Conservation (phyloP, 2,888 invertebrate genomes). For the Synergus laeviventris region DNA sequence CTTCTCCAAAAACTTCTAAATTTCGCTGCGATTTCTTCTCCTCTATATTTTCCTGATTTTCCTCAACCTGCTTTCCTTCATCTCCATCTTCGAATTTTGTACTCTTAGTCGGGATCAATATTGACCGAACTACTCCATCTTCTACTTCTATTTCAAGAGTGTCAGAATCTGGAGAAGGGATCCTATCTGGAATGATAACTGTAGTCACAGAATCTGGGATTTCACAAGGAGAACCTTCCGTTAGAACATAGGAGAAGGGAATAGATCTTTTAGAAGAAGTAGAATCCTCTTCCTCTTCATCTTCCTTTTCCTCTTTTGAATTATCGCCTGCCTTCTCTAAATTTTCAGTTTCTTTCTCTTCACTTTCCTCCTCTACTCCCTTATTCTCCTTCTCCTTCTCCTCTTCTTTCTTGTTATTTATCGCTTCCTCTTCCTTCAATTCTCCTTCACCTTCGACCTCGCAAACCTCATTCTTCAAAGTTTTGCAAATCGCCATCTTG, state of each 20-base stretch:
- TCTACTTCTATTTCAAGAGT: constrained; percentile 52
- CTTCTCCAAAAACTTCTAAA: constrained; percentile 60
- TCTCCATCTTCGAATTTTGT: neutral
- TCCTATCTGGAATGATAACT: constrained; percentile 68
- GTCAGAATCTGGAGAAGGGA: constrained; percentile 47
- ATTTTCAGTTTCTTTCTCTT: neutral
- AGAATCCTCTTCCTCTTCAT: neutral
- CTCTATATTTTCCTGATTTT: neutral
- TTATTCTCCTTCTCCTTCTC: neutral
- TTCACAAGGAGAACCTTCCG: constrained; percentile 70
- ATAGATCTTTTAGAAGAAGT: constrained; percentile 36
- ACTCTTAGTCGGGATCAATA: constrained; percentile 21
- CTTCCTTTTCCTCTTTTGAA: constrained; percentile 16
- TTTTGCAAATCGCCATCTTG: constrained; percentile 13
- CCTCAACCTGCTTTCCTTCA: neutral
- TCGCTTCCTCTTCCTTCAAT: constrained; percentile 27
- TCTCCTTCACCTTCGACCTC: neutral
- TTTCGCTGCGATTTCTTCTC: neutral
- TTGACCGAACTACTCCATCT: constrained; percentile 45
- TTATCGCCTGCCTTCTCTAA: neutral
- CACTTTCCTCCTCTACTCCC: constrained; percentile 20
- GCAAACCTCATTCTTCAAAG: constrained; percentile 9
- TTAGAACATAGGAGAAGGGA: constrained; percentile 62
- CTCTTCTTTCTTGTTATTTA: too few relatives aligned
- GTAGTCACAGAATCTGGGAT: constrained; percentile 72